Evolutionary conservation across 2,888 invertebrate genomes (phyloP).

Genomic region (Philopedon plagiatum): DNA sequence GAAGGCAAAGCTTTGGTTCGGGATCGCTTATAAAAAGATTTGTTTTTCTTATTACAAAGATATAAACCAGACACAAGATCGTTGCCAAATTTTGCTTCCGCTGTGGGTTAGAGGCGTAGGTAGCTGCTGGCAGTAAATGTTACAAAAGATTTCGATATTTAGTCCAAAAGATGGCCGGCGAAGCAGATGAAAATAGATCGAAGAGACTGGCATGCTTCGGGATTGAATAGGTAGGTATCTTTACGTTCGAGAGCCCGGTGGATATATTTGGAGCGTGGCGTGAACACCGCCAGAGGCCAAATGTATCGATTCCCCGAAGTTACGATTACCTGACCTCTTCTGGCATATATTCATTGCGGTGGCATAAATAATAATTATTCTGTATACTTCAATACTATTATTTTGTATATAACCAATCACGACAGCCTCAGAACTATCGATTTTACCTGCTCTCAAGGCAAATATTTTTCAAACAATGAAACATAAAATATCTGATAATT

Average conservation of each 20-base stretch:
- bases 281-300: slow-evolving; percentile 29
- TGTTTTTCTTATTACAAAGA: slow-evolving; percentile 15
- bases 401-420: too few relatives aligned
- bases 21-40: background rate
- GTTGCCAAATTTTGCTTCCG: slow-evolving; percentile 47
- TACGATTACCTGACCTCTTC: slow-evolving; percentile 37
- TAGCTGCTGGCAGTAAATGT: slow-evolving; percentile 38
- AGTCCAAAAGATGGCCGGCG: slow-evolving; percentile 43
- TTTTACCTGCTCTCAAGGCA: too few relatives aligned
- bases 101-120: slow-evolving; percentile 21
- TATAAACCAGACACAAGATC: slow-evolving; percentile 15
- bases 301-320: slow-evolving; percentile 42
- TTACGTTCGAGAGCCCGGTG: slow-evolving; percentile 33
- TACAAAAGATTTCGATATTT: slow-evolving; percentile 34
- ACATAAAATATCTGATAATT: too few relatives aligned
- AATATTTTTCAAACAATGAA: too few relatives aligned
- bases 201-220: slow-evolving; percentile 41
- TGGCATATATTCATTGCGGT: background rate
- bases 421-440: too few relatives aligned
- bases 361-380: too few relatives aligned
- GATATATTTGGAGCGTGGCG: slow-evolving; percentile 48
- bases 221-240: slow-evolving; percentile 43
- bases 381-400: too few relatives aligned
- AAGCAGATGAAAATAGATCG: slow-evolving; percentile 47
- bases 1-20: background rate